Percentiles rank a stretch among this genome's conserved stretches.
Conservation (phyloP, 2,113 vertebrate genomes). For the Phylloscopus whistleri region DNA sequence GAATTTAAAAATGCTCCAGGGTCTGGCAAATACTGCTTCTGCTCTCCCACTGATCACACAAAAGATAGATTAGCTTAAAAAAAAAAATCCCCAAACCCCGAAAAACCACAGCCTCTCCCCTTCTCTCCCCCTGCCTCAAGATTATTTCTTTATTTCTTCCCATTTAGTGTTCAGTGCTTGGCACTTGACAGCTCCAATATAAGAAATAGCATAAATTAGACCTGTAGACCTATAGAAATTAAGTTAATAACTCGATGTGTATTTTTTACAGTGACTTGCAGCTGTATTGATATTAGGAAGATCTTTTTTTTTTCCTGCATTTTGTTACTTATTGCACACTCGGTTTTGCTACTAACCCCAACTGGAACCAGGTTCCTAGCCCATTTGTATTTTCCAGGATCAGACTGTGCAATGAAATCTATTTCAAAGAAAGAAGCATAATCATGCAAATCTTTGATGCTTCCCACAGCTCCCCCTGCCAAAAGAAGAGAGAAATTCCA, state of each 20-base stretch:
- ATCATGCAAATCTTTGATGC: background rate
- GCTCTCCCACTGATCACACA: background rate
- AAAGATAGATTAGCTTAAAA: background rate
- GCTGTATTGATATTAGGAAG: background rate
- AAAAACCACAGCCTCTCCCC: fast-evolving
- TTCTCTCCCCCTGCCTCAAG: fast-evolving
- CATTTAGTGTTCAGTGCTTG: background rate
- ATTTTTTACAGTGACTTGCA: background rate
- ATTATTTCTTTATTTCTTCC: background rate
- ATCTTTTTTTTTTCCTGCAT: no score
- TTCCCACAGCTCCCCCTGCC: background rate
- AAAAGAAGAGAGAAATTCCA: background rate
- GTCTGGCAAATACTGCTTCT: background rate
- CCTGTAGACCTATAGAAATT: background rate
- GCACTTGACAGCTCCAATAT: background rate
- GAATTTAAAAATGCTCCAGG: background rate
- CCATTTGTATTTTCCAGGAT: background rate
- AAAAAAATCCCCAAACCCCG: background rate
- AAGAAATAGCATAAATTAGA: background rate
- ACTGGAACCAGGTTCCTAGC: background rate
- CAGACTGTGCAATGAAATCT: background rate
- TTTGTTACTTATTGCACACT: background rate
- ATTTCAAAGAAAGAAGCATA: background rate
- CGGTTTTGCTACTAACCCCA: background rate
- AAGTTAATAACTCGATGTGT: background rate